These are phyloP conservation scores for Serilophus lunatus DNA, from an alignment of 2,113 vertebrate species.

Conservation along the genomic window DNA sequence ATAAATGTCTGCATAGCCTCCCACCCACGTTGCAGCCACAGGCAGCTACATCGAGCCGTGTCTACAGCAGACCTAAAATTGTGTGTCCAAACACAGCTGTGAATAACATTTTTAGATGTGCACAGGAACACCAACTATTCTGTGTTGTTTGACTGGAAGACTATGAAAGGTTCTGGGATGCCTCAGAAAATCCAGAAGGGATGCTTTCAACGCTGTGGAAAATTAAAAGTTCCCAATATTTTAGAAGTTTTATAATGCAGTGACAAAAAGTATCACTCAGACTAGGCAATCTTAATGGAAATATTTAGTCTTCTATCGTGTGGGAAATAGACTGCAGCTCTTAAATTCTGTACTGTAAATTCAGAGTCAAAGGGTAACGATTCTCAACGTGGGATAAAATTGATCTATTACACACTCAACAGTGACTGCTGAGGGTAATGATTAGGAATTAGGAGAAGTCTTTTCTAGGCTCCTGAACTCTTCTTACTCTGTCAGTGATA, in stretches of 20 bases:
- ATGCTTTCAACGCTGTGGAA: background rate
- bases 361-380: conserved; percentile 23
- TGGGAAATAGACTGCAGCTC: background rate
- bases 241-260: conserved; percentile 6
- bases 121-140: background rate
- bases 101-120: conserved; percentile 10
- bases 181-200: conserved; percentile 1
- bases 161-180: conserved; percentile 5
- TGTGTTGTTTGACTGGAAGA: background rate
- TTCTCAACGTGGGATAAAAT: background rate
- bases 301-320: conserved; percentile 36
- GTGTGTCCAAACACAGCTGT: conserved; percentile 29
- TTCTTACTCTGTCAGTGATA: background rate
- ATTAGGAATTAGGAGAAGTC: background rate
- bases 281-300: conserved; percentile 16
- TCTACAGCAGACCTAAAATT: background rate
- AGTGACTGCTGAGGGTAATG: background rate
- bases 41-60: background rate
- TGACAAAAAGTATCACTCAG: conserved; percentile 17
- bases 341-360: background rate
- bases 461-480: background rate
- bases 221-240: background rate
- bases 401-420: background rate
- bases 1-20: background rate
- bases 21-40: background rate